Evolutionary conservation across 2,888 invertebrate genomes (phyloP).

Genomic region (Notodonta ziczac): DNA sequence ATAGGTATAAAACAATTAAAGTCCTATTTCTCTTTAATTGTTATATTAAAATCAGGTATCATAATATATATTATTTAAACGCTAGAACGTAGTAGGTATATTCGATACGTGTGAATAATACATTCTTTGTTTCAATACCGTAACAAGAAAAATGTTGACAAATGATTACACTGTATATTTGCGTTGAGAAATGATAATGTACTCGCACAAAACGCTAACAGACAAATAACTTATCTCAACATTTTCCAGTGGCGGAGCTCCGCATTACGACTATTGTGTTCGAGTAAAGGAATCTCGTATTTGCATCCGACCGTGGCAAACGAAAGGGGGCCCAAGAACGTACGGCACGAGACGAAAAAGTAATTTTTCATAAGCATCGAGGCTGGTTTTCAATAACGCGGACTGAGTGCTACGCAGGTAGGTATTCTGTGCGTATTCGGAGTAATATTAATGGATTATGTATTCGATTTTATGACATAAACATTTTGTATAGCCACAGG

Average conservation of each 20-base stretch:
- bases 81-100: background rate
- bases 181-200: conserved; percentile 46
- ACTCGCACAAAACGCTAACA: conserved; percentile 60
- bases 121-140: conserved; percentile 24
- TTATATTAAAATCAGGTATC: too few relatives aligned
- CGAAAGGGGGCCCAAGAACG: conserved; percentile 55
- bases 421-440: conserved; percentile 32
- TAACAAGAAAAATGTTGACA: conserved; percentile 41
- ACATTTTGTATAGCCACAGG: background rate
- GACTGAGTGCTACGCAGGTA: conserved; percentile 52
- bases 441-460: conserved; percentile 42
- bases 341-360: conserved; percentile 63
- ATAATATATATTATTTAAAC: too few relatives aligned
- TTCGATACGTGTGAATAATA: background rate
- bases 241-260: conserved; percentile 68
- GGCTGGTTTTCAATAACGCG: conserved; percentile 67
- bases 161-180: conserved; percentile 43
- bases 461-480: conserved; percentile 27
- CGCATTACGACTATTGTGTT: conserved; percentile 71
- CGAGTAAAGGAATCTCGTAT: conserved; percentile 73
- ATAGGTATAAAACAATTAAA: too few relatives aligned
- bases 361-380: conserved; percentile 71
- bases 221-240: conserved; percentile 74
- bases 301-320: conserved; percentile 68
- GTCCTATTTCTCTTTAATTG: too few relatives aligned